A percentile compares a stretch with the other conserved stretches of the same genome.
phyloP scores from a whole-genome alignment of 2,797 vertebrate species.

The Peromyscus attwateri region DNA sequence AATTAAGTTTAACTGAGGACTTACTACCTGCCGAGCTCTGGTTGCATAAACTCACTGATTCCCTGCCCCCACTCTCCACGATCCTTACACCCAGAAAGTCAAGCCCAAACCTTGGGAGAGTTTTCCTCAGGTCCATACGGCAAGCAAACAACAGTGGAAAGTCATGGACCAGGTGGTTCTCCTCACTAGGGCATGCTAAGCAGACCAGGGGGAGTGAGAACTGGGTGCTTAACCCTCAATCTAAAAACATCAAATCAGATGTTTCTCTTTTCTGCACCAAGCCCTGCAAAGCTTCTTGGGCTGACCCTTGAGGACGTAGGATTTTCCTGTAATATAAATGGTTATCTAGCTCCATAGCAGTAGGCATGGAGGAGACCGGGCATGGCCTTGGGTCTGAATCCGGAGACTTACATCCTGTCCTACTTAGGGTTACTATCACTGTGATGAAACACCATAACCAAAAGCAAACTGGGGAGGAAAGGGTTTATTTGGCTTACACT shows the following conservation, averaged over 20 bases:
- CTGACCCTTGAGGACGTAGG: neutral
- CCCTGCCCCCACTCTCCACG: neutral
- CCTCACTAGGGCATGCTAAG: neutral
- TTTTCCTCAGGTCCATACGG: neutral
- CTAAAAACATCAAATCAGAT: neutral
- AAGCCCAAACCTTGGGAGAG: neutral
- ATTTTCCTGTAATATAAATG: neutral
- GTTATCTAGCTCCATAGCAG: neutral
- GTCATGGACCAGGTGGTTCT: neutral
- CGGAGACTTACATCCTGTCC: fast-evolving
- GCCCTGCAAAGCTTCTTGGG: neutral
- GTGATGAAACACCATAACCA: neutral
- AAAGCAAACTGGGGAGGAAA: neutral
- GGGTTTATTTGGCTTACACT: neutral
- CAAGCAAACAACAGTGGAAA: neutral
- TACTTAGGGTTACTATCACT: neutral
- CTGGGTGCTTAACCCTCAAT: neutral
- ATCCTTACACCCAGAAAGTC: neutral
- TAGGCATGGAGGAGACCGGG: neutral
- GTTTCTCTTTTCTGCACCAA: neutral
- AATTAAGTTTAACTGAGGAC: neutral
- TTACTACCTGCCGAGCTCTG: neutral
- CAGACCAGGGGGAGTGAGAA: neutral
- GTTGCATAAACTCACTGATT: neutral
- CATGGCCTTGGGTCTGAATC: neutral